Evolutionary conservation across 2,888 invertebrate species (phyloP).

Genomic region (Chymomyza procnemis): DNA sequence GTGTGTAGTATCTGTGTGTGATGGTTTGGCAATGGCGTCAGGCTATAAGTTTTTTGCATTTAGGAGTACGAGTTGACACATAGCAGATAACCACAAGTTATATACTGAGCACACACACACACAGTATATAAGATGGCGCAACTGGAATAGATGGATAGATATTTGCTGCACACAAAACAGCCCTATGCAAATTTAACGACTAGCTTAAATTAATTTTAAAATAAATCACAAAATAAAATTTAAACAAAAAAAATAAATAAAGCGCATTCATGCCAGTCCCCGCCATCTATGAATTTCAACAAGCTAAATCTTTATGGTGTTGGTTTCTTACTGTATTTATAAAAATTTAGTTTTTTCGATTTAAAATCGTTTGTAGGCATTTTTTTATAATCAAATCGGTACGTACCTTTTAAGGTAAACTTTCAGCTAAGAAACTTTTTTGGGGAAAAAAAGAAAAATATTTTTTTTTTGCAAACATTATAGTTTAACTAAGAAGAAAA

Average conservation of each 20-base stretch:
- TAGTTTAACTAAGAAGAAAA: too few relatives aligned
- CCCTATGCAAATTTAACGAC: background rate
- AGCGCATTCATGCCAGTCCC: background rate
- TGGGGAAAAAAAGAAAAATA: too few relatives aligned
- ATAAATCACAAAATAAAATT: background rate
- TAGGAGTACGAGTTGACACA: background rate
- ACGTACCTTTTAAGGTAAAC: too few relatives aligned
- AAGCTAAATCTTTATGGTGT: too few relatives aligned
- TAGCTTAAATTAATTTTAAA: background rate
- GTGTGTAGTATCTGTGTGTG: constrained; percentile 4
- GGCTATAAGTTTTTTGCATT: background rate
- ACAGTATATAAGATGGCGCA: background rate
- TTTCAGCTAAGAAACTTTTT: too few relatives aligned
- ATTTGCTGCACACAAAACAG: background rate
- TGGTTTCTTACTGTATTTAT: too few relatives aligned
- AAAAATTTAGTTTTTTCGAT: too few relatives aligned
- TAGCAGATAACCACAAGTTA: background rate
- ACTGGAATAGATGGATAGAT: background rate
- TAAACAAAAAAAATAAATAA: too few relatives aligned
- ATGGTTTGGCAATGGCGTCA: background rate
- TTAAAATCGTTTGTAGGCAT: too few relatives aligned
- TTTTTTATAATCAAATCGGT: too few relatives aligned
- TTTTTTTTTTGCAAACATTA: too few relatives aligned
- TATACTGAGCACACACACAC: background rate
- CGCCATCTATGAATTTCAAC: background rate